These are phyloP conservation scores for Cavia aperea DNA, from an alignment of 2,113 vertebrate genomes.

Conservation along the genomic window DNA sequence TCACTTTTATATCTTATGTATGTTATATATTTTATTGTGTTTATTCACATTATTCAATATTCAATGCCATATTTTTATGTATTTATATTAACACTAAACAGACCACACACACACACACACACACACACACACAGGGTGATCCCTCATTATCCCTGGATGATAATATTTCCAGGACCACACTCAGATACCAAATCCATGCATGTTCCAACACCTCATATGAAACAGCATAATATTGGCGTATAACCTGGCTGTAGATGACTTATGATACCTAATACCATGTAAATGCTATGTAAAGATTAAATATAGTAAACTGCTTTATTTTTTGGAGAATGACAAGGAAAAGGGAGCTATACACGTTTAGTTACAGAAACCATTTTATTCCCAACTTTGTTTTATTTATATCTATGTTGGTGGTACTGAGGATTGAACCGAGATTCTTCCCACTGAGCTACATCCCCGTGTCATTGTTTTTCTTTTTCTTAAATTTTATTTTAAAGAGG, in stretches of 20 bases:
- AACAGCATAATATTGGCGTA: neutral
- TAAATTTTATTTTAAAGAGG: no score
- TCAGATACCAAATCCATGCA: neutral
- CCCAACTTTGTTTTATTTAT: neutral
- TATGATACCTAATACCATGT: neutral
- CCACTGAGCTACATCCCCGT: neutral
- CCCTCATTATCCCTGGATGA: neutral
- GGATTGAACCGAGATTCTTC: neutral
- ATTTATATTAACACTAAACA: neutral
- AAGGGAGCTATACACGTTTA: neutral
- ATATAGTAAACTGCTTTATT: neutral
- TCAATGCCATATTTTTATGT: neutral
- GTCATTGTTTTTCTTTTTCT: no score
- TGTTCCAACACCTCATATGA: neutral
- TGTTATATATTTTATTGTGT: neutral
- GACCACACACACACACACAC: neutral
- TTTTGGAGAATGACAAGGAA: neutral
- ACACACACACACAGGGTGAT: neutral
- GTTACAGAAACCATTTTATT: neutral
- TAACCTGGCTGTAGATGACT: neutral
- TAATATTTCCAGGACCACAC: neutral
- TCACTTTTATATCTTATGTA: neutral
- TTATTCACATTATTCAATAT: neutral
- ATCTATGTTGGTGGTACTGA: neutral
- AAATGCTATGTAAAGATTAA: neutral